Evolutionary conservation across 1,140 invertebrate genomes (phyloP).

Genomic region (Parasteatoda tepidariorum): DNA sequence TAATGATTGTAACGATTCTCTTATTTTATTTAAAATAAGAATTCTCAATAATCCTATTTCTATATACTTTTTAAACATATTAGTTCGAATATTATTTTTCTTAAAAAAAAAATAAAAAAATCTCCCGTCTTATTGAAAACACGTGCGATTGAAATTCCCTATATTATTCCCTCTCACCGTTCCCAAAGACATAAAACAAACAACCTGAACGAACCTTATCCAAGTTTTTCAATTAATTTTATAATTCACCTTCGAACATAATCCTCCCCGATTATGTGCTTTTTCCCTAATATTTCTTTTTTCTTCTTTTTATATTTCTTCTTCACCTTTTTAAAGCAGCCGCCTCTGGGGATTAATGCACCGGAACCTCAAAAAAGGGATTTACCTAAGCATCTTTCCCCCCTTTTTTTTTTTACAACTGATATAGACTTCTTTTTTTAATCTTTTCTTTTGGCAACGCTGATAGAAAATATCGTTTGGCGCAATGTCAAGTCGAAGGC

Average conservation of each 20-base stretch:
- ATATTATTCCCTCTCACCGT: background rate
- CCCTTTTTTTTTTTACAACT: too few relatives aligned
- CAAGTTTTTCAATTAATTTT: constrained; percentile 53
- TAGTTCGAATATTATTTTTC: too few relatives aligned
- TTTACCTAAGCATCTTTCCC: constrained; percentile 2
- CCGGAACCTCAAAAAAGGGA: background rate
- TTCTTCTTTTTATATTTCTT: background rate
- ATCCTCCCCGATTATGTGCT: constrained; percentile 27
- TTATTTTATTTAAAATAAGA: too few relatives aligned
- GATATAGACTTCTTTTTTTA: too few relatives aligned
- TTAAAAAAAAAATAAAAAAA: too few relatives aligned
- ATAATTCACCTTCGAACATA: constrained; percentile 51
- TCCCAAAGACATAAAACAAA: constrained; percentile 1
- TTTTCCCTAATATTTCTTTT: background rate
- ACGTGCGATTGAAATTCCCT: background rate
- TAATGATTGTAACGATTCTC: too few relatives aligned
- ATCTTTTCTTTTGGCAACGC: background rate
- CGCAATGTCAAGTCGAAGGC: constrained; percentile 26
- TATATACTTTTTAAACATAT: too few relatives aligned
- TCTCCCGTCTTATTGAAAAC: too few relatives aligned
- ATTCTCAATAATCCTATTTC: too few relatives aligned
- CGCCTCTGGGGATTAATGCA: constrained; percentile 35
- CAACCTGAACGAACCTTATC: background rate
- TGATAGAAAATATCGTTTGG: constrained; percentile 28
- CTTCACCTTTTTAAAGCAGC: constrained; percentile 1